These are phyloP conservation scores for Calidris pugnax DNA, from an alignment of 2,113 vertebrate species.

Conservation along the genomic window DNA sequence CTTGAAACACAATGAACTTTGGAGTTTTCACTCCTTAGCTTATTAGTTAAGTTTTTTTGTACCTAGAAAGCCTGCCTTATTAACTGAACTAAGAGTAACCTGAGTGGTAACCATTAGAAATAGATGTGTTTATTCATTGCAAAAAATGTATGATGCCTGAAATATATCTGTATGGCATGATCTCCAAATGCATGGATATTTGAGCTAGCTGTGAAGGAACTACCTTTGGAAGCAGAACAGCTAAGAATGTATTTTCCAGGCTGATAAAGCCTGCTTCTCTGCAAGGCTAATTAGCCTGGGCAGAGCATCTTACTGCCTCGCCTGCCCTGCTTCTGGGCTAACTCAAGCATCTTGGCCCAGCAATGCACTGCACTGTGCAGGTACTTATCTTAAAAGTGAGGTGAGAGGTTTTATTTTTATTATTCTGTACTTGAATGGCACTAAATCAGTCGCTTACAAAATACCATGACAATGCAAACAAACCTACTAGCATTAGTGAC, in stretches of 20 bases:
- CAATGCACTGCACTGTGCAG: background rate
- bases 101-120: background rate
- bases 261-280: background rate
- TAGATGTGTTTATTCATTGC: background rate
- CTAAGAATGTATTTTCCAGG: background rate
- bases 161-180: background rate
- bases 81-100: background rate
- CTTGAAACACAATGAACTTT: background rate
- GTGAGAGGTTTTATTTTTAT: background rate
- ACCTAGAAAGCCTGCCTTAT: background rate
- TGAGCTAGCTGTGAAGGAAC: background rate
- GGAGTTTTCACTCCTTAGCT: background rate
- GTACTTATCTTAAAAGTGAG: background rate
- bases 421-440: background rate
- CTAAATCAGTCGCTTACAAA: background rate
- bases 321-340: background rate
- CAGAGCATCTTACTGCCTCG: background rate
- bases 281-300: background rate
- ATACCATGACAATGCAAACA: background rate
- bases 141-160: background rate
- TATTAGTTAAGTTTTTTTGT: background rate
- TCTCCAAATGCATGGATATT: background rate
- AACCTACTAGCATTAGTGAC: background rate
- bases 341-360: background rate
- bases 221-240: background rate